Base-by-base conservation (phyloP, 2,888 invertebrate genomes). In the Ochropacha duplaris region DNA sequence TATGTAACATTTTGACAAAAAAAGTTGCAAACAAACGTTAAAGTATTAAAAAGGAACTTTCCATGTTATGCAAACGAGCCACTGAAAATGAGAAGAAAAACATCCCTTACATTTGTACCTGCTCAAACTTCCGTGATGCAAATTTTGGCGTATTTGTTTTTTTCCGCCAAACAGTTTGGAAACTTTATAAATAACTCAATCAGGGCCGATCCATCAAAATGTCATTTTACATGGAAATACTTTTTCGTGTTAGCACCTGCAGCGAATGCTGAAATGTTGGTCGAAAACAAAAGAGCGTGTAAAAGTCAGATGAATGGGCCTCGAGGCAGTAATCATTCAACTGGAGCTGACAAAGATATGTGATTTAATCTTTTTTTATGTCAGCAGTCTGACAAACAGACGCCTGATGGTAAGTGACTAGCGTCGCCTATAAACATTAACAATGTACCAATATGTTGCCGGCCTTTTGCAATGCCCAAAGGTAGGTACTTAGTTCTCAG, bases 191-290 rank as follows among this genome's bases (percentile, higher is more conserved):
- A 76, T 77, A 74, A 77, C 75, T 70, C 76, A 79, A 82, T 82
- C 78, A 76, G 71, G 66, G 67, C 72, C 77, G 74, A 83, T 84
- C 83, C 77, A 82, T 84, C 83, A 83, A 74, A 69, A 76, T 83
- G 83, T 80, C 83, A 74, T 76, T 70, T 65, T 66, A 69, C 70
- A 74, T 64, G 69, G 70, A 71, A 78, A 76, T 76, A 78, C 75
- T 77, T 77, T 76, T 69, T 69, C 71, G 72, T 66, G 67, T 50
- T 58, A 58, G 61, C 68, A 79, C 76, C 75, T 72, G 73, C 72
- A 76, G 72, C 69, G 12, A 71, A 67, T 70, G 76, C 74, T 71
- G 66, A 67, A 74, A 70, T 74, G 74, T 71, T 72, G 69, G 68
- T 68, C 69, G 69, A 76, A 72, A 76, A 81, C 81, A 73, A 78